Evolutionary conservation across 1,140 invertebrate species (phyloP).

Genomic region (Oppia nitens): DNA sequence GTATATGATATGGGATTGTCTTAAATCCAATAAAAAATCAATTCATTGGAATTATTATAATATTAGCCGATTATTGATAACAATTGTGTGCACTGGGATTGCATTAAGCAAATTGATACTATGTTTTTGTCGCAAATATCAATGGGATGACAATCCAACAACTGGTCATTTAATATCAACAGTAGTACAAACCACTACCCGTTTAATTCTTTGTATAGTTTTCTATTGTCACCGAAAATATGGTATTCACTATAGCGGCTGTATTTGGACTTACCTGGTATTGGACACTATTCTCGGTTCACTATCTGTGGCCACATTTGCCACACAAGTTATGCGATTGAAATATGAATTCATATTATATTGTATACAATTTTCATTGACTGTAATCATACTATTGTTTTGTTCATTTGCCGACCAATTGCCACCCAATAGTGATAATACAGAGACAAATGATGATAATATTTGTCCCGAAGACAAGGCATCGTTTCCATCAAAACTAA

Average conservation of each 20-base stretch:
- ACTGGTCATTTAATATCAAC: background rate
- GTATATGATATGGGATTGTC: background rate
- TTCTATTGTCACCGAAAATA: background rate
- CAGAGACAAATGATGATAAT: background rate
- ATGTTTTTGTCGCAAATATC: background rate
- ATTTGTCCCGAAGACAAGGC: slow-evolving; percentile 61
- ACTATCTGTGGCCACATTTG: background rate
- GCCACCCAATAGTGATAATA: background rate
- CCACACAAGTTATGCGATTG: background rate
- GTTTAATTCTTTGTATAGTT: background rate
- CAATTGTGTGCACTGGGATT: background rate
- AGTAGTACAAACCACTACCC: background rate
- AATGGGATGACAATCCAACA: background rate
- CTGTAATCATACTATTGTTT: slow-evolving; percentile 4
- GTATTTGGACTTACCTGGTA: slow-evolving; percentile 13
- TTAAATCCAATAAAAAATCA: background rate
- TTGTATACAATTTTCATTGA: background rate
- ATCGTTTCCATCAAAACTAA: slow-evolving; percentile 72
- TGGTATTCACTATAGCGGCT: background rate
- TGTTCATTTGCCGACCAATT: slow-evolving; percentile 1
- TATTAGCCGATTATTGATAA: background rate
- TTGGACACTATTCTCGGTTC: background rate
- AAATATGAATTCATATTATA: background rate
- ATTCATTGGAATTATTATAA: background rate
- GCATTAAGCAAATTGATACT: background rate